Percentiles rank a stretch among this genome's conserved stretches.
Evolutionary conservation across 2,888 invertebrate genomes (phyloP).

Genomic region (Drosophila acutilabella): DNA sequence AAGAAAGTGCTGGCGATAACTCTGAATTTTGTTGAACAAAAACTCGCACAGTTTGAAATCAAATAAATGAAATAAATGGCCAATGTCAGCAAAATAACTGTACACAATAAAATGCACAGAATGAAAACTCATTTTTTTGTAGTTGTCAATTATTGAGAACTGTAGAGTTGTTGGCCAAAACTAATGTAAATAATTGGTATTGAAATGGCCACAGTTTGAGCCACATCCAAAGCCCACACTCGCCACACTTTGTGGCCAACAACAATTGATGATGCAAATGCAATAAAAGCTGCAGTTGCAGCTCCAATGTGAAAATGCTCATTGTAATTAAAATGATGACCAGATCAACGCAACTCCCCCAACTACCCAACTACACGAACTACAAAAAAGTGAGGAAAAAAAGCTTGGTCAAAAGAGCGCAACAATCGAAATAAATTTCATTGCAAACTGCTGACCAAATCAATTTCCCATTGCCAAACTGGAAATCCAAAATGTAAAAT

Average conservation of each 20-base stretch:
- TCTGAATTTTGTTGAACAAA: constrained; percentile 10
- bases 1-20: not conserved
- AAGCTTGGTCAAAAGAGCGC: not conserved
- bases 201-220: constrained; percentile 20
- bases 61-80: constrained; percentile 46
- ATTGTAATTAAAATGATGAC: constrained; percentile 54
- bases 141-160: constrained; percentile 35
- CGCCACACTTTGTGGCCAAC: constrained; percentile 40
- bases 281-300: constrained; percentile 28
- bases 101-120: constrained; percentile 10
- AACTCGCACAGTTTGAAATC: constrained; percentile 36
- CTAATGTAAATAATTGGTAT: constrained; percentile 57
- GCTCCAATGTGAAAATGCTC: constrained; percentile 23
- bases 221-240: constrained; percentile 6
- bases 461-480: constrained; percentile 50
- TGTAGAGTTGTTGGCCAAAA: constrained; percentile 24
- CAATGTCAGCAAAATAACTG: constrained; percentile 37
- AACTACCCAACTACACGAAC: not conserved
- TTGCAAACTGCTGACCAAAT: constrained; percentile 64
- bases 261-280: constrained; percentile 31
- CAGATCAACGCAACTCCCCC: constrained; percentile 18
- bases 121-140: constrained; percentile 6
- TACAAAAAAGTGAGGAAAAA: not conserved
- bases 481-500: constrained; percentile 28
- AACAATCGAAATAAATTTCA: constrained; percentile 36